Evolutionary conservation across 2,113 vertebrate species (phyloP).

Genomic region (Ammodytes dubius): DNA sequence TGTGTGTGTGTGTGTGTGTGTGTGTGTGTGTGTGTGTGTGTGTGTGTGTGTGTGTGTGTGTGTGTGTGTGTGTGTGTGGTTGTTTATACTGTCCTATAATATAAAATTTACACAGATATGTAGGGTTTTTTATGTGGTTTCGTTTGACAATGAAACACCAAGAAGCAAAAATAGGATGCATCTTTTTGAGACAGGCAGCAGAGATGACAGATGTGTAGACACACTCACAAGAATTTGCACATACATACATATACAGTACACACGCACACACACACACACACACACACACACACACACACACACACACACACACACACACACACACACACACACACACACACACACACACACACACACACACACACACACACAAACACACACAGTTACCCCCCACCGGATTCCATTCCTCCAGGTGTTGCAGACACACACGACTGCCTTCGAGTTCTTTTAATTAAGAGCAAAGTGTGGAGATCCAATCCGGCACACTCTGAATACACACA

Average conservation of each 20-base stretch:
- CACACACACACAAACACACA: no score
- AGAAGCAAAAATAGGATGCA: neutral
- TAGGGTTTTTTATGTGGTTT: neutral
- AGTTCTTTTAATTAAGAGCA: conserved; percentile 69
- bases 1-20: no score
- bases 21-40: no score
- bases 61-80: no score
- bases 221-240: neutral
- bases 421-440: conserved; percentile 62
- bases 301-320: neutral
- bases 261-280: conserved; percentile 1
- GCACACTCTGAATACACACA: conserved; percentile 31
- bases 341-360: conserved; percentile 7
- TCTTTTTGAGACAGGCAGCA: neutral
- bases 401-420: conserved; percentile 69
- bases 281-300: neutral
- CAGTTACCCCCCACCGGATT: neutral
- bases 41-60: no score
- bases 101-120: neutral
- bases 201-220: conserved; percentile 10
- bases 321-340: conserved; percentile 6
- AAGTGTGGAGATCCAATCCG: conserved; percentile 49
- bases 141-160: conserved; percentile 9
- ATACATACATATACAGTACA: neutral
- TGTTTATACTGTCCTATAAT: no score